Evolutionary conservation across 2,888 invertebrate genomes (phyloP).

Genomic region (Agrochola lota): DNA sequence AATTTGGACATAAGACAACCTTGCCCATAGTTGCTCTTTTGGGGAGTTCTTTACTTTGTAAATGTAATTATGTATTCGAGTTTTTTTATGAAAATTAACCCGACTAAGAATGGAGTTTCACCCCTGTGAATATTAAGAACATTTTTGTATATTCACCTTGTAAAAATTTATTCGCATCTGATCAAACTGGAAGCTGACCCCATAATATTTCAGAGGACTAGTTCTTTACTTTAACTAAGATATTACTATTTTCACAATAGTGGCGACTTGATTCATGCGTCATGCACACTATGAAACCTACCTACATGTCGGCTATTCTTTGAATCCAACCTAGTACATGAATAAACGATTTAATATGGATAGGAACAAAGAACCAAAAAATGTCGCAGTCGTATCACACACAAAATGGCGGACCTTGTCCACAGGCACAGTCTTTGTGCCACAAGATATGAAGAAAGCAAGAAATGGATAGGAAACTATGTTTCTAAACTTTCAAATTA

Average conservation of each 20-base stretch:
- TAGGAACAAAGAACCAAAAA: background rate
- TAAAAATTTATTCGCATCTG: conserved; percentile 3
- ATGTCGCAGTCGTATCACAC: background rate
- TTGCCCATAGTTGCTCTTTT: background rate
- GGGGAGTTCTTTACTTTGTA: background rate
- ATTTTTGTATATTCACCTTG: background rate
- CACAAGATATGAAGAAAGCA: background rate
- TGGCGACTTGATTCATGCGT: background rate
- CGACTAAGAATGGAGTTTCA: background rate
- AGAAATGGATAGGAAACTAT: background rate
- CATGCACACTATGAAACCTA: background rate
- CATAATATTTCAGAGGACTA: background rate
- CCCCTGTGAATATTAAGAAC: conserved; percentile 9
- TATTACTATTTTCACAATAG: background rate
- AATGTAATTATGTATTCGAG: background rate
- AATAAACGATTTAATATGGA: background rate
- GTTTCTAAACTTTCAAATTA: too few relatives aligned
- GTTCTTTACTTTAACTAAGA: background rate
- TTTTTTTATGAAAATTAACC: conserved; percentile 16
- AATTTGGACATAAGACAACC: background rate
- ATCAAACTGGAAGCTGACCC: conserved; percentile 5
- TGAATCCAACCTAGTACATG: background rate
- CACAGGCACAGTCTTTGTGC: background rate
- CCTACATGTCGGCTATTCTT: background rate
- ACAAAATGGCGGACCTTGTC: conserved; percentile 1